Conservation (phyloP, 2,113 vertebrate species). For the Varanus komodoensis region DNA sequence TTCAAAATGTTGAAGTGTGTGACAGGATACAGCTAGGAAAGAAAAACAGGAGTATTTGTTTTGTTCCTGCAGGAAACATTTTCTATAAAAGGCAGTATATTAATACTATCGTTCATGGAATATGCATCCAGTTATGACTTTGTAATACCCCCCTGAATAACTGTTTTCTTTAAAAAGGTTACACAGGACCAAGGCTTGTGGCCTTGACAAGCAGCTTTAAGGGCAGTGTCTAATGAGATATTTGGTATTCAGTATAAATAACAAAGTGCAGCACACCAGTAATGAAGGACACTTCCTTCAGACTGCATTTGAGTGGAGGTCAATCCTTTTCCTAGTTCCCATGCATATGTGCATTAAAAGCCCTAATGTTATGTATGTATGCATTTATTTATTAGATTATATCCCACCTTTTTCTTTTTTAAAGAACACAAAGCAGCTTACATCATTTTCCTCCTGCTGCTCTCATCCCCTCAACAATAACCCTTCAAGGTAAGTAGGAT, state of each 20-base stretch:
- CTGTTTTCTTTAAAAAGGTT: not conserved
- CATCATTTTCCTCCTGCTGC: no score
- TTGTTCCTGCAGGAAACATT: not conserved
- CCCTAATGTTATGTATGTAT: not conserved
- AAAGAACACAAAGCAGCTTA: no score
- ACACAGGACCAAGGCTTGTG: not conserved
- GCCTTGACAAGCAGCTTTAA: not conserved
- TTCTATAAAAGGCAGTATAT: not conserved
- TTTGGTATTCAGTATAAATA: not conserved
- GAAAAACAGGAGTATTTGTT: not conserved
- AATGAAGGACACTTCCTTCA: not conserved
- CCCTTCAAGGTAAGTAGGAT: no score
- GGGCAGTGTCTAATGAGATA: not conserved
- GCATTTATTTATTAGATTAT: no score
- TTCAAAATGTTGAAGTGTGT: not conserved
- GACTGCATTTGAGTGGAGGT: not conserved
- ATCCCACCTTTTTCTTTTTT: no score
- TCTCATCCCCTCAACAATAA: no score
- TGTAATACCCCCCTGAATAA: not conserved
- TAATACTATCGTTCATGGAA: fast-evolving
- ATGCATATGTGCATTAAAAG: not conserved
- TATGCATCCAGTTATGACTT: not conserved
- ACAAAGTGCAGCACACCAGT: no score
- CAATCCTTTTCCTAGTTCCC: not conserved
- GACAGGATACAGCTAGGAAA: not conserved